Evolutionary conservation across 2,113 vertebrate genomes (phyloP).

Genomic region (Nicator chloris): DNA sequence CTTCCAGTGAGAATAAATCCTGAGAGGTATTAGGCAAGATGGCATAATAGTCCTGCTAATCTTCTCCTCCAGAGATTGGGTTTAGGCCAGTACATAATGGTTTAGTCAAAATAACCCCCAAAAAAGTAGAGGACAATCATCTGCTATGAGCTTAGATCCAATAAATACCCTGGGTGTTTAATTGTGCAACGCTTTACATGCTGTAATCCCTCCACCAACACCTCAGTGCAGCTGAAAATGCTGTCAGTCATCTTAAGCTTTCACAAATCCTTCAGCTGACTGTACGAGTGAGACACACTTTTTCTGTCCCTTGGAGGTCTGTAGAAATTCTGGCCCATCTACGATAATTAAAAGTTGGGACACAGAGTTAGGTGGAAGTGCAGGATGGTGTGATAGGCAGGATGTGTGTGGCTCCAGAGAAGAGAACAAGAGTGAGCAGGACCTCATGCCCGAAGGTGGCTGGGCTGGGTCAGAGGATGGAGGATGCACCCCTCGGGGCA

Average conservation of each 20-base stretch:
- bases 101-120: not conserved
- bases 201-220: not conserved
- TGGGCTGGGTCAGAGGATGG: not conserved
- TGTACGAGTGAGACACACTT: not conserved
- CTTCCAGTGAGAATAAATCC: not conserved
- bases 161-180: not conserved
- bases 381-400: accelerated
- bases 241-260: slow-evolving; percentile 2
- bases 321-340: not conserved
- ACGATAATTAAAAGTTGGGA: not conserved
- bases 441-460: not conserved
- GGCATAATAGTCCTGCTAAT: not conserved
- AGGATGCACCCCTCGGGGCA: not conserved
- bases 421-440: not conserved
- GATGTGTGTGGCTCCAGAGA: not conserved
- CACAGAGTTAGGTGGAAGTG: not conserved
- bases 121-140: not conserved
- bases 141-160: not conserved
- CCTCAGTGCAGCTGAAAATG: not conserved
- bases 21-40: not conserved
- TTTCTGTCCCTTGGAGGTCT: not conserved
- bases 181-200: not conserved
- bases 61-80: not conserved
- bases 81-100: not conserved
- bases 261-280: not conserved